phyloP scores from a whole-genome alignment of 2,888 invertebrate species.

The Amaurobius ferox region DNA sequence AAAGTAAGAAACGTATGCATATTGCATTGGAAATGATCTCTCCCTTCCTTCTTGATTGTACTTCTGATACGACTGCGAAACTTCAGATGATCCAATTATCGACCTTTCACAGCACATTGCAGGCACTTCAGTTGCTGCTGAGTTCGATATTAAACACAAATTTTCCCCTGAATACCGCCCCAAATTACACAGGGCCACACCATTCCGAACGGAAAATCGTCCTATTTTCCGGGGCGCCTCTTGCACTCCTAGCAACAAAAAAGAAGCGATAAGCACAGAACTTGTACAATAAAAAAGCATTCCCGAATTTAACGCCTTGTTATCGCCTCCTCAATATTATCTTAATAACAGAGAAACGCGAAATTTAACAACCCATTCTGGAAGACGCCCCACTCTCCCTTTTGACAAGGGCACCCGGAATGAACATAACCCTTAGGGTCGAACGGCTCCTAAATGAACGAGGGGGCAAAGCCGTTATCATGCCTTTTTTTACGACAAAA shows the following conservation, averaged over 20 bases:
- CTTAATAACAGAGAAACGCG: conserved; percentile 56
- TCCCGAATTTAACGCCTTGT: conserved; percentile 66
- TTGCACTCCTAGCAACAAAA: not conserved
- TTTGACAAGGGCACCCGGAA: conserved; percentile 36
- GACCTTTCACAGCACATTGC: not conserved
- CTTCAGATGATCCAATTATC: conserved; percentile 7
- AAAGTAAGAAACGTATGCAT: no score
- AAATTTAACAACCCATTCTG: conserved; percentile 60
- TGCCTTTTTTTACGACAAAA: conserved; percentile 58
- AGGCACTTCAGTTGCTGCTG: not conserved
- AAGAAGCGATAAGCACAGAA: not conserved
- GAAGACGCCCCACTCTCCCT: not conserved
- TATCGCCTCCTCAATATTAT: conserved; percentile 65
- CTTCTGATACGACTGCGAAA: not conserved
- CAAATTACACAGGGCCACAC: conserved; percentile 5
- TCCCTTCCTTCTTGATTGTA: not conserved
- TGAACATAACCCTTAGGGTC: conserved; percentile 64
- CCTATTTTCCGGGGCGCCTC: not conserved
- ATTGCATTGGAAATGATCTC: no score
- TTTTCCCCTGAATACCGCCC: not conserved
- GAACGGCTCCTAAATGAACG: conserved; percentile 61
- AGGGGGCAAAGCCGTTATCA: conserved; percentile 66
- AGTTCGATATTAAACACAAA: not conserved
- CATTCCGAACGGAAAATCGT: conserved; percentile 15
- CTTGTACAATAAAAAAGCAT: conserved; percentile 7